Evolutionary conservation across 2,888 invertebrate genomes (phyloP), one percentile per base, ranked within the genome.

Genomic region (Prosopocoilus inquinatus): DNA sequence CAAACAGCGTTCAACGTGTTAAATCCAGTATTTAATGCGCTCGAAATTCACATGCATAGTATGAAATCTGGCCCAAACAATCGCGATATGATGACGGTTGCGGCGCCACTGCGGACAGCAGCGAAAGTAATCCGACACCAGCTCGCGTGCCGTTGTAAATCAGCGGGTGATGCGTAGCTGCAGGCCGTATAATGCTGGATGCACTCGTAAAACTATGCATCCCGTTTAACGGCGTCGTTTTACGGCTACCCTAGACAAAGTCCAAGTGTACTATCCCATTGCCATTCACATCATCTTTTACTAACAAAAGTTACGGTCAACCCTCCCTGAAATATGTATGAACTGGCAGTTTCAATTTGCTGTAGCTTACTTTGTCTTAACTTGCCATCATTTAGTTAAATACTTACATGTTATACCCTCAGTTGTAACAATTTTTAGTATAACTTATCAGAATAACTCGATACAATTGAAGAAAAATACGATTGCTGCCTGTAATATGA

Each of bases 71-170:
- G 59, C 39, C 62, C 61, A 62, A 63, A 65, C 64, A 62, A 60
- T 64, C 59, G 64, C 47, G 60, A 61, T 64, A 63, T 57, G 51
- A 64, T 61, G 61, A 61, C 60, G 59, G 58, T 61, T 60, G 63
- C 63, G 64, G 66, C 65, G 65, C 65, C 66, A 60, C 65, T 62
- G 66, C 54, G 63, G 63, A 62, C 62, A 60, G 58, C 57, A 60
- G 62, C 61, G 67, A 69, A 68, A 68, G 66, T 68, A 66, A 68
- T 67, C 65, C 63, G 65, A 66, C 66, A 66, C 60, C 66, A 59
- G 61, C 61, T 67, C 68, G 68, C 69, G 67, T 68, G 67, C 67
- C 65, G 61, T 60, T 64, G 62, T 68, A 69, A 70, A 69, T 69
- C 68, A 68, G 65, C 66, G 64, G 62, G 61, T 64, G 65, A 64